Conservation (phyloP, 2,797 vertebrate species). For the Poeciliopsis presidionis region DNA sequence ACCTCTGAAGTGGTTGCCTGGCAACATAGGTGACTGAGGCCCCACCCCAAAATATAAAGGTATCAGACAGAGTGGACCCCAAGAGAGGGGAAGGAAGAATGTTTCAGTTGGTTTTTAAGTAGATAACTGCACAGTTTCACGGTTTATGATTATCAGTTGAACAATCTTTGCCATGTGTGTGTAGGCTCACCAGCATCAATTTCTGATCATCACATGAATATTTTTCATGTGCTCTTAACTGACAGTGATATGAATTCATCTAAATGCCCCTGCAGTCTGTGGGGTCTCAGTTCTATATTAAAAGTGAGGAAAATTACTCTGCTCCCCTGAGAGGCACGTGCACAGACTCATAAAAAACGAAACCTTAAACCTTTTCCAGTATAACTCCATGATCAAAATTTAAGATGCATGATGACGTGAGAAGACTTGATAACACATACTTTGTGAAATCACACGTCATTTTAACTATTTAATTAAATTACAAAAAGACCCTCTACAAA, state of each 20-base stretch:
- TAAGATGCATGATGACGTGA: conserved; percentile 35
- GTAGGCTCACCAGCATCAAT: background rate
- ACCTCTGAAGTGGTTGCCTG: background rate
- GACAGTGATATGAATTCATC: conserved; percentile 9
- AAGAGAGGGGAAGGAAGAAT: background rate
- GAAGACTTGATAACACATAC: conserved; percentile 32
- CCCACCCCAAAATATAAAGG: background rate
- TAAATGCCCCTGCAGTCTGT: conserved; percentile 18
- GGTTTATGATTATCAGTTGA: background rate
- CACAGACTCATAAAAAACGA: conserved; percentile 24
- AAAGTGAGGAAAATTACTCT: conserved; percentile 33
- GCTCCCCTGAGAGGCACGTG: conserved; percentile 17
- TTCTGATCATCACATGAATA: conserved; percentile 11
- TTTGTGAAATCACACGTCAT: conserved; percentile 22
- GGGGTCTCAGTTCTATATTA: conserved; percentile 24
- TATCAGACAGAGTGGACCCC: background rate
- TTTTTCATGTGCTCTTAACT: conserved; percentile 13
- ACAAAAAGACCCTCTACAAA: conserved; percentile 14
- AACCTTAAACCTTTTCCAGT: conserved; percentile 24
- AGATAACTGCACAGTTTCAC: background rate
- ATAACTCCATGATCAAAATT: conserved; percentile 42
- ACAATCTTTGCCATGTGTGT: background rate
- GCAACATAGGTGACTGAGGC: background rate
- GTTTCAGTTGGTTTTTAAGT: background rate
- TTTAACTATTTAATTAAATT: conserved; percentile 24